phyloP scores from a whole-genome alignment of 2,113 vertebrate species.

The Mobula hypostoma region DNA sequence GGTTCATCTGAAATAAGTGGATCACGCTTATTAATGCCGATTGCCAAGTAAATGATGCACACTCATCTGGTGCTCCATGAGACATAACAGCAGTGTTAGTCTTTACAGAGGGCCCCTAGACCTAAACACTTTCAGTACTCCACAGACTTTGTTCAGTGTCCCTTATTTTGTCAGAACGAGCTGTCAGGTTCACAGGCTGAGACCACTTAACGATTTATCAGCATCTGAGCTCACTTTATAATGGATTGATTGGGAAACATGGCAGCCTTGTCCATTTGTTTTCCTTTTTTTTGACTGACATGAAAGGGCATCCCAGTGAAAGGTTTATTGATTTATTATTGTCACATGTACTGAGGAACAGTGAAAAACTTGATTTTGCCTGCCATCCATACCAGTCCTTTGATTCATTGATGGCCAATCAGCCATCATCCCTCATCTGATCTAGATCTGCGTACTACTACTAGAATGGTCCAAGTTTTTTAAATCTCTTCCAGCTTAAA shows the following conservation, averaged over 20 bases:
- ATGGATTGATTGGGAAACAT: neutral
- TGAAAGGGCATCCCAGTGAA: no score
- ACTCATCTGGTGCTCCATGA: neutral
- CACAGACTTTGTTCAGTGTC: conserved; percentile 42
- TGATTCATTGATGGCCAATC: neutral
- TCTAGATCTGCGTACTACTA: neutral
- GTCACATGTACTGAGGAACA: no score
- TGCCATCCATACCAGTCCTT: no score
- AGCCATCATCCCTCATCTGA: neutral
- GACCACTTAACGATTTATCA: conserved; percentile 36
- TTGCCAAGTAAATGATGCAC: neutral
- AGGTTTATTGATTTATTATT: no score
- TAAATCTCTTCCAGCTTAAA: neutral
- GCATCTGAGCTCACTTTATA: neutral
- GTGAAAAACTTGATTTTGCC: no score
- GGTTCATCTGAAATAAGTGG: neutral
- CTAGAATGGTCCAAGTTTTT: neutral
- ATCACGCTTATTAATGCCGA: neutral
- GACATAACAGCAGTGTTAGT: neutral
- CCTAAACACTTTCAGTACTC: neutral
- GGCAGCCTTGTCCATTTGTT: neutral
- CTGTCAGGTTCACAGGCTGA: conserved; percentile 41
- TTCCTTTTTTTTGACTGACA: neutral
- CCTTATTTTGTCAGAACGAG: conserved; percentile 44
- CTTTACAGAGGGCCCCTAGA: neutral